A percentile compares a stretch with the other conserved stretches of the same genome.
phyloP scores from a whole-genome alignment of 2,888 invertebrate species.

The Phortica magna region DNA sequence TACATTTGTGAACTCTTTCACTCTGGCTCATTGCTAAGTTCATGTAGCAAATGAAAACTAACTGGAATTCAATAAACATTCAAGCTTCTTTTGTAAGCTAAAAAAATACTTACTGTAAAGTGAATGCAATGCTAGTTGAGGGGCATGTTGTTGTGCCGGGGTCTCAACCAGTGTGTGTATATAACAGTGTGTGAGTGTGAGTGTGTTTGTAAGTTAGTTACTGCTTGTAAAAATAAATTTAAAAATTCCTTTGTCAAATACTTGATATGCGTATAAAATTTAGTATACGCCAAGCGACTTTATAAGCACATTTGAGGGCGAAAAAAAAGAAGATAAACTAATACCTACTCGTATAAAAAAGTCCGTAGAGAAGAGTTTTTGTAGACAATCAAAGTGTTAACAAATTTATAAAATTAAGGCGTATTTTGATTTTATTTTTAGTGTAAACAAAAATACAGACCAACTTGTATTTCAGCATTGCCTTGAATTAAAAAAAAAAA shows the following conservation, averaged over 20 bases:
- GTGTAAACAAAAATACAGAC: too few relatives aligned
- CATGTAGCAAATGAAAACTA: constrained; percentile 42
- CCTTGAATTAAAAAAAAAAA: too few relatives aligned
- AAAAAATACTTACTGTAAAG: constrained; percentile 2
- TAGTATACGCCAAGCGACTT: neutral
- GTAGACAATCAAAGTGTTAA: too few relatives aligned
- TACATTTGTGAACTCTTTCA: constrained; percentile 33
- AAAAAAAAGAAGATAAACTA: too few relatives aligned
- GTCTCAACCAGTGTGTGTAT: neutral
- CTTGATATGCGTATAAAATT: constrained; percentile 3
- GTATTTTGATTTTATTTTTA: too few relatives aligned
- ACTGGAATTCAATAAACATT: constrained; percentile 72
- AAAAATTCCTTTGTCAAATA: constrained; percentile 12
- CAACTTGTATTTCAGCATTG: too few relatives aligned
- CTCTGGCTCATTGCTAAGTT: constrained; percentile 22
- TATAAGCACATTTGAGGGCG: neutral
- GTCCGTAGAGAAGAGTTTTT: too few relatives aligned
- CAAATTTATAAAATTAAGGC: too few relatives aligned
- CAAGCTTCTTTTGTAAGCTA: constrained; percentile 37
- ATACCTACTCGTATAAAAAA: too few relatives aligned
- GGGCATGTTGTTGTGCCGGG: neutral
- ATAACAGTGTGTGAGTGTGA: too few relatives aligned
- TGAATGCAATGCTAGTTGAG: neutral
- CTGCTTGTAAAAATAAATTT: constrained; percentile 19
- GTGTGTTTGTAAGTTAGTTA: constrained; percentile 14